These are phyloP conservation scores for Anticlea derivata DNA, from an alignment of 2,888 invertebrate species.

Conservation along the genomic window DNA sequence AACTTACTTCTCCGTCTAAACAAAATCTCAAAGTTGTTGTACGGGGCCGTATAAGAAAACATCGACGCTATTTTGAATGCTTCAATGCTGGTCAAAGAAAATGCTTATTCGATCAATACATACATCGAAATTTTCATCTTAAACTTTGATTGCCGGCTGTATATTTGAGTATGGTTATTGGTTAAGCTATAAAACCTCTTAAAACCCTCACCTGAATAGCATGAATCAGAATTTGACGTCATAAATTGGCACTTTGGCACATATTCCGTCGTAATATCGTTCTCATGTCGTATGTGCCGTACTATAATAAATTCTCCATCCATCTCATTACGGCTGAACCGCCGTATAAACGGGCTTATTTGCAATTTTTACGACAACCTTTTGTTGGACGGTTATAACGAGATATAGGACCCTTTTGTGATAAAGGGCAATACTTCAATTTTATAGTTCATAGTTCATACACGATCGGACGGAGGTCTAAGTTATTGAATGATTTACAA, in stretches of 20 bases:
- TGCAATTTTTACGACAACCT: constrained; percentile 76
- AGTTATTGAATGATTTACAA: constrained; percentile 75
- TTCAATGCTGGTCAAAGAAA: no score
- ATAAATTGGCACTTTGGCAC: constrained; percentile 36
- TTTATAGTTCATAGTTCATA: constrained; percentile 81
- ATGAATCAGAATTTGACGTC: constrained; percentile 29
- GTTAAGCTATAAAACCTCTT: not conserved
- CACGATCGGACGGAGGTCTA: constrained; percentile 58
- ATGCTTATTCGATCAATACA: no score
- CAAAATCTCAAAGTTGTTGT: no score
- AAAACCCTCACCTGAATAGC: constrained; percentile 8
- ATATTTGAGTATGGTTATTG: no score
- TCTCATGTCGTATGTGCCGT: constrained; percentile 25
- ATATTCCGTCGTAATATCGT: constrained; percentile 42
- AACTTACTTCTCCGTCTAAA: no score
- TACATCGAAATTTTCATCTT: no score
- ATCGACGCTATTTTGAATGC: no score
- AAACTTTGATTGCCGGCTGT: no score
- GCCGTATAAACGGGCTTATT: constrained; percentile 63
- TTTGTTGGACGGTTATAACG: constrained; percentile 64
- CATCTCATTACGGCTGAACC: constrained; percentile 61
- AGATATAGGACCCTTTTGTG: constrained; percentile 68
- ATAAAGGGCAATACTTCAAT: constrained; percentile 74
- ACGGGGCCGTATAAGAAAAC: no score
- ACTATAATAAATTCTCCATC: constrained; percentile 45